phyloP scores from a whole-genome alignment of 2,888 invertebrate species.

The Cryptosula pallasiana region DNA sequence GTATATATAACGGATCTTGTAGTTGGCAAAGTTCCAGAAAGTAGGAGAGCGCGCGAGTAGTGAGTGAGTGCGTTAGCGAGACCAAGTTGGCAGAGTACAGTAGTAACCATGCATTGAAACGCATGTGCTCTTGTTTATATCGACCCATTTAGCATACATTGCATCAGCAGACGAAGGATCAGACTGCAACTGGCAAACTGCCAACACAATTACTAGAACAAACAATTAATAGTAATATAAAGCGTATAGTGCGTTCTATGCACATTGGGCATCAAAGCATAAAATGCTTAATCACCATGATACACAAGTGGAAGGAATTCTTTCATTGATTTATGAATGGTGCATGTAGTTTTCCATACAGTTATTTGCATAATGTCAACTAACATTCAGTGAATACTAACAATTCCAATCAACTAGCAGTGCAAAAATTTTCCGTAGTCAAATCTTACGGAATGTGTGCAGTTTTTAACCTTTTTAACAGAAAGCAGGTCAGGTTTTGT shows the following conservation, averaged over 20 bases:
- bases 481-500: too few relatives aligned
- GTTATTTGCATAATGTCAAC: background rate
- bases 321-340: background rate
- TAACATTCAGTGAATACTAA: background rate
- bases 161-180: background rate
- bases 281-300: background rate
- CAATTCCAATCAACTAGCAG: too few relatives aligned
- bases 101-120: too few relatives aligned
- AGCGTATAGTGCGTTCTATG: too few relatives aligned
- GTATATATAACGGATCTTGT: too few relatives aligned
- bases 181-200: background rate
- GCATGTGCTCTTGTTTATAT: background rate
- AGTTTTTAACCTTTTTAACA: too few relatives aligned
- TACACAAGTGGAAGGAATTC: background rate
- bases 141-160: constrained; percentile 2
- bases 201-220: background rate
- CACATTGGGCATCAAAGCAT: background rate
- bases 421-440: too few relatives aligned
- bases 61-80: background rate
- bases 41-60: background rate
- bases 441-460: too few relatives aligned
- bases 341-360: background rate
- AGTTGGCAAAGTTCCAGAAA: background rate
- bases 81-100: background rate
- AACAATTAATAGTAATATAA: background rate